Percentiles rank a stretch among this genome's conserved stretches.
Conservation (phyloP, 2,888 invertebrate genomes). For the Ochropleura leucogaster region DNA sequence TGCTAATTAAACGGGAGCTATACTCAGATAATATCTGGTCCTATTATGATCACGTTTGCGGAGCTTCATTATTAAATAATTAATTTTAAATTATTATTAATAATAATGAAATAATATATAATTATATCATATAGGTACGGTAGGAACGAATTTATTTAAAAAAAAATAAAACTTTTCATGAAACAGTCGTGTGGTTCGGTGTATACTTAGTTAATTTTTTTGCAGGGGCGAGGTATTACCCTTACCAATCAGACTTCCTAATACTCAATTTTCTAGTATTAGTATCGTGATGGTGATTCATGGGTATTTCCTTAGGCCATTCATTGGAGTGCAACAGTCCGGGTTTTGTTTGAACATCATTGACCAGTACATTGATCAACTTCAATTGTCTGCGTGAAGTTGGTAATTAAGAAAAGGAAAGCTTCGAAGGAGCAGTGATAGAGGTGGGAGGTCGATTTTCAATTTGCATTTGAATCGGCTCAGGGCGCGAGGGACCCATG, state of each 20-base stretch:
- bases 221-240: not conserved
- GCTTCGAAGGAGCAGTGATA: constrained; percentile 64
- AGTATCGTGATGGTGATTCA: not conserved
- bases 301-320: not conserved
- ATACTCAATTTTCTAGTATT: not conserved
- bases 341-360: constrained; percentile 9
- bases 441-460: constrained; percentile 75
- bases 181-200: not conserved
- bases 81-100: too few relatives aligned
- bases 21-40: not conserved
- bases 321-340: not conserved
- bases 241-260: not conserved
- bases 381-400: constrained; percentile 69
- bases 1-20: constrained; percentile 26
- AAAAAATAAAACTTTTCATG: not conserved
- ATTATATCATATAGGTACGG: not conserved
- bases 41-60: not conserved
- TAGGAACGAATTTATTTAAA: not conserved
- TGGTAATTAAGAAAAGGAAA: constrained; percentile 73
- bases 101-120: too few relatives aligned
- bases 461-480: constrained; percentile 80
- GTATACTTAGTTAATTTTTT: not conserved
- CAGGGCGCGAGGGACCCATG: constrained; percentile 63
- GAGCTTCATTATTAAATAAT: constrained; percentile 21
- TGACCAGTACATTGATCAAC: constrained; percentile 61